phyloP scores from a whole-genome alignment of 23 tunicate genomes.

The Oikopleura albicans region DNA sequence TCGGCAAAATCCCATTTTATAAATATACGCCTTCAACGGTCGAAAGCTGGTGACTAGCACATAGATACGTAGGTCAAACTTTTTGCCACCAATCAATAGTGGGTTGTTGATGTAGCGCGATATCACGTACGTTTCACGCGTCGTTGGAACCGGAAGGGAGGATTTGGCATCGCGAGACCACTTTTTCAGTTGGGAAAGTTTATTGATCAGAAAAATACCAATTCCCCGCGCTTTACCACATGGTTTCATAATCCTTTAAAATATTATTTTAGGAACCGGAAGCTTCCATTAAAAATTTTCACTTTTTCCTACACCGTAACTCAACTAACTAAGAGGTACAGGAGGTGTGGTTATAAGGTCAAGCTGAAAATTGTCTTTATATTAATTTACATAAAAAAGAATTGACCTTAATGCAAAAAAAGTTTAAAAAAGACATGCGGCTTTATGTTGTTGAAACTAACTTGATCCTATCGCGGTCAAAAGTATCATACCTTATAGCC shows the following conservation, averaged over 20 bases:
- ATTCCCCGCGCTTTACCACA: constrained; percentile 98
- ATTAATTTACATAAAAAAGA: too few relatives aligned
- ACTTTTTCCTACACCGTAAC: too few relatives aligned
- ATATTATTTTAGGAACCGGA: too few relatives aligned
- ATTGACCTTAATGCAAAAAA: too few relatives aligned
- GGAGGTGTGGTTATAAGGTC: too few relatives aligned
- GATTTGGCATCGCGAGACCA: constrained; percentile 83
- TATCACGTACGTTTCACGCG: constrained; percentile 64
- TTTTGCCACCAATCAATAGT: constrained; percentile 87
- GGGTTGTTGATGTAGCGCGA: constrained; percentile 90
- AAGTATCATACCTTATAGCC: too few relatives aligned
- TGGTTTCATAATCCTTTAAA: constrained; percentile 99
- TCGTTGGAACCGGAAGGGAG: constrained; percentile 31
- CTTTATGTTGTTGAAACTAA: too few relatives aligned
- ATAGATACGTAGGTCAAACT: constrained; percentile 89
- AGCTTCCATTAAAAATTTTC: too few relatives aligned
- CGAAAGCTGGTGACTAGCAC: constrained; percentile 88
- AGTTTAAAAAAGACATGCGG: too few relatives aligned
- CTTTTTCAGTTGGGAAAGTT: constrained; percentile 84
- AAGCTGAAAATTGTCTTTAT: too few relatives aligned
- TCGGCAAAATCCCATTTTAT: constrained; percentile 96
- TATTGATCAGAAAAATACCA: constrained; percentile 92
- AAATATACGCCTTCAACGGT: constrained; percentile 85
- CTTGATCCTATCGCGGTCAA: too few relatives aligned
- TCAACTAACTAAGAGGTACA: too few relatives aligned